Evolutionary conservation across 1,140 invertebrate genomes (phyloP).

Genomic region (Babylonia areolata): DNA sequence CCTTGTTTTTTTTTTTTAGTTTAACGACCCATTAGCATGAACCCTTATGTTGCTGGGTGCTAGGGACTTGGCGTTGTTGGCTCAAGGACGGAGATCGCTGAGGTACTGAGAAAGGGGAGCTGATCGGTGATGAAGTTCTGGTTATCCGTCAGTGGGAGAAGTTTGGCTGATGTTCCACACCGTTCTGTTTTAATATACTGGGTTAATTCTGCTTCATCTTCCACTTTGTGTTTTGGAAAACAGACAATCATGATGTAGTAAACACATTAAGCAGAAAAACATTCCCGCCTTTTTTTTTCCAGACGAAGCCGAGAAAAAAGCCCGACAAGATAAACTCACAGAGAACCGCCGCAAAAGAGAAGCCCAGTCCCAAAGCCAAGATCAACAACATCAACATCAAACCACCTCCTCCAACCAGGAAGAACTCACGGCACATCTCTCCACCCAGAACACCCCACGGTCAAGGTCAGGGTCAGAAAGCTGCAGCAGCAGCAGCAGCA

Average conservation of each 20-base stretch:
- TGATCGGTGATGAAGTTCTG: too few species aligned
- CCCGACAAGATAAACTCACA: conserved; percentile 59
- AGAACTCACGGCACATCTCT: not conserved
- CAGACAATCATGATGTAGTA: not conserved
- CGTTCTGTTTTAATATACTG: not conserved
- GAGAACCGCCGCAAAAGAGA: conserved; percentile 57
- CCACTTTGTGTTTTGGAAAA: not conserved
- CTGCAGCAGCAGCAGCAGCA: too few species aligned
- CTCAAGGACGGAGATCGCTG: too few species aligned
- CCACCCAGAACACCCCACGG: not conserved
- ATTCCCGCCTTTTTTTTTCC: not conserved
- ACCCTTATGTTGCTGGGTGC: too few species aligned
- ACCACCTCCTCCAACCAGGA: too few species aligned
- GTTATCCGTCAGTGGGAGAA: too few species aligned
- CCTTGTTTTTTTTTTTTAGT: too few species aligned
- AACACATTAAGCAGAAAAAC: not conserved
- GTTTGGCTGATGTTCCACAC: too few species aligned
- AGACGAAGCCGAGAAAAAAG: conserved; percentile 60
- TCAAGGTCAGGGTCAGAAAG: not conserved
- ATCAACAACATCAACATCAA: not conserved
- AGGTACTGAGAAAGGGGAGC: too few species aligned
- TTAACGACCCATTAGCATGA: too few species aligned
- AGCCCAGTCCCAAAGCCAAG: not conserved
- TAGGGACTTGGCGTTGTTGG: too few species aligned
- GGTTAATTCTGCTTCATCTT: not conserved